Evolutionary conservation across 2,797 vertebrate species (phyloP).

Genomic region (Enteromius paludinosus): DNA sequence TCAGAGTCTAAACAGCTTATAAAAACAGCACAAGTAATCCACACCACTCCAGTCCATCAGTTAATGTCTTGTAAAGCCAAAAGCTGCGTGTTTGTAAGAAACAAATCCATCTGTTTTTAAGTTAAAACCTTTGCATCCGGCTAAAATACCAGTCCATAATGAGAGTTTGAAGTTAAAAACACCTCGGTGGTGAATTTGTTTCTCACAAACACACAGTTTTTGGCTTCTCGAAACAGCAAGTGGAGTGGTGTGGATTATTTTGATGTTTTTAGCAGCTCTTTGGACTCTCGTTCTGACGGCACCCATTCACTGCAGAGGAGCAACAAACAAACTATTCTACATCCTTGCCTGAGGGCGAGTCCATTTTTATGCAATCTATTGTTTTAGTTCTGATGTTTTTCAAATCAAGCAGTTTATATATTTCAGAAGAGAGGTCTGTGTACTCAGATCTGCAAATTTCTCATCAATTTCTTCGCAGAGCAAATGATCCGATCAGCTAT

Average conservation of each 20-base stretch:
- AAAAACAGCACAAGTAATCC: not conserved
- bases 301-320: not conserved
- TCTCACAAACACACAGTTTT: too few species aligned
- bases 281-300: not conserved
- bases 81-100: not conserved
- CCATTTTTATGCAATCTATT: not conserved
- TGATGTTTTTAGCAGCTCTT: not conserved
- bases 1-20: not conserved
- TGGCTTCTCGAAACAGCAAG: not conserved
- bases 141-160: not conserved
- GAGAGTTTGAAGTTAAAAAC: not conserved
- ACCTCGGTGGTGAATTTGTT: too few species aligned
- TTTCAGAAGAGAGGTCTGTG: not conserved
- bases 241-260: not conserved
- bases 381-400: not conserved
- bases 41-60: not conserved
- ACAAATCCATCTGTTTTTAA: not conserved
- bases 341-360: not conserved
- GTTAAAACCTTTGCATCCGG: not conserved
- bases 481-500: not conserved
- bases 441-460: not conserved
- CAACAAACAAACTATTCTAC: not conserved
- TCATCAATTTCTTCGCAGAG: not conserved
- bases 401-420: not conserved
- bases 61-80: not conserved